Conservation (phyloP, 2,113 vertebrate genomes). For the Hippocampus comes region DNA sequence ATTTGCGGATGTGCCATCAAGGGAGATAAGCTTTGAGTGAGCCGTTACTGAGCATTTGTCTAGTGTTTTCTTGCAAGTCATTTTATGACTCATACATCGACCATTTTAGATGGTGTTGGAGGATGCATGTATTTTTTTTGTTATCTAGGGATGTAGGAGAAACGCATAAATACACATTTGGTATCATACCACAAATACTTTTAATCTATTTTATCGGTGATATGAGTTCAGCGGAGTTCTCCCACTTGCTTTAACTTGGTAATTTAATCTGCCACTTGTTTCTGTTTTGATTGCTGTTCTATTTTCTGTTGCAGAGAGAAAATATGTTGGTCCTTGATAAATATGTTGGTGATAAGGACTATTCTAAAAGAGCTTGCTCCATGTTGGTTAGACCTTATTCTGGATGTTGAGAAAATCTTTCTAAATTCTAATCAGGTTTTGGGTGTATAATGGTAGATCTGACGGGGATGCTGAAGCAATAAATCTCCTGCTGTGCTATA, state of each 20-base stretch:
- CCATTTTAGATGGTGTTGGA: background rate
- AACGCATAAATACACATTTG: background rate
- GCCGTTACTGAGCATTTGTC: background rate
- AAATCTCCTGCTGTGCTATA: constrained; percentile 36
- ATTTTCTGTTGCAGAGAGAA: constrained; percentile 16
- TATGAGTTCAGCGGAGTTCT: background rate
- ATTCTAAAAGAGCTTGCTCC: constrained; percentile 18
- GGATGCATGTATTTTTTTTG: background rate
- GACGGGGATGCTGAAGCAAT: constrained; percentile 44
- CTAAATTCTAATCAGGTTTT: constrained; percentile 36
- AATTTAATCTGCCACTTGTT: background rate
- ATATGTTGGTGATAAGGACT: constrained; percentile 28
- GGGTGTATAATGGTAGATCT: constrained; percentile 31
- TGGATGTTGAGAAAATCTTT: constrained; percentile 45
- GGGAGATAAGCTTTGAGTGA: background rate
- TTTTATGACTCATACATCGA: too few species aligned
- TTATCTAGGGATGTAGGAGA: background rate
- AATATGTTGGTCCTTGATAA: constrained; percentile 35
- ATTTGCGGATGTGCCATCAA: too few species aligned
- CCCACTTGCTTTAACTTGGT: background rate
- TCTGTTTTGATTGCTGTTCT: background rate
- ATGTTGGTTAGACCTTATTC: constrained; percentile 42
- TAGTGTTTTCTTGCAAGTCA: background rate
- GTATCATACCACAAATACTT: background rate
- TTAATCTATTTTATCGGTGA: too few species aligned